Base-by-base conservation (phyloP, 1,140 invertebrate genomes). In the Cydia fagiglandana region DNA sequence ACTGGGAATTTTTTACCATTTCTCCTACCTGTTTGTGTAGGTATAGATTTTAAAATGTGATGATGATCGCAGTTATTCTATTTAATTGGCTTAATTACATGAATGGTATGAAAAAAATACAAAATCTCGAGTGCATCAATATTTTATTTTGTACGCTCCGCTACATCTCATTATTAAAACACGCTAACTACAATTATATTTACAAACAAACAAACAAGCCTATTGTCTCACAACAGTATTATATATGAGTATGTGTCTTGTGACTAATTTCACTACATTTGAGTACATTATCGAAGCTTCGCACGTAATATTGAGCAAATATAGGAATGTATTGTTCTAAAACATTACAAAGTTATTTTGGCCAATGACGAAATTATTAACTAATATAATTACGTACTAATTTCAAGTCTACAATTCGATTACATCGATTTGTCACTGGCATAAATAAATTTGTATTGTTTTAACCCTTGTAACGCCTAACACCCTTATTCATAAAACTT, bases 121-220 rank as follows among this genome's bases (percentile, higher is more conserved):
- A 83, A 73, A 75, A 83, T 53, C 34, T 86, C 87, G 86, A 90
- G 89, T 91, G 89, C 89, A 84, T 85, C 79, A 88, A 85, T 86
- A 88, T 83, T 91, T 91, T 91, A 91, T 90, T 92, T 90, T 91
- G 87, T 89, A 91, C 84, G 88, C 83, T 83, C 88, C 82, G 84
- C 80, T 83, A 79, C 75, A 85, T 84, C 81, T 80, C 76, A 75
- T 76, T 83, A 79, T 82, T 79, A 83, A 81, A 88, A 82, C 82
- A 84, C 82, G 79, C 85, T 89, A 90, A 81, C 83, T 90, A 89
- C 73, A 83, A 61, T 84, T 84, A 87, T 90, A 89, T 88, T 81
- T 90, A 91, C 87, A 90, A 84, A 87, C 81, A 83, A 78, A 82
- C 87, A 90, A 84, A 87, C 81, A 83, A 78, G 80, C 73, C 76